Conservation (phyloP, 2,113 vertebrate species). For the Muntiacus muntjak region DNA sequence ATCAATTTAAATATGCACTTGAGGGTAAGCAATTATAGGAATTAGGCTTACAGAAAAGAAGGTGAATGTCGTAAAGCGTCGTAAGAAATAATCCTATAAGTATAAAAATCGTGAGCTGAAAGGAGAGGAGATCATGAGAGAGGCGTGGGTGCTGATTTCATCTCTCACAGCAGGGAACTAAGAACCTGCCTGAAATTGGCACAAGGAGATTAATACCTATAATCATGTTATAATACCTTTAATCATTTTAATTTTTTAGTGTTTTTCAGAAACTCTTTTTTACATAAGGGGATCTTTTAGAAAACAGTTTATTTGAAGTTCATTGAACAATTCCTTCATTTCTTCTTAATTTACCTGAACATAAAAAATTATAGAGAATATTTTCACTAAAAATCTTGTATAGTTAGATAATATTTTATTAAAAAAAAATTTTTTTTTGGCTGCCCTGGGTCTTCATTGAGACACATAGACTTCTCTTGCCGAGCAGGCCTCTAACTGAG, state of each 20-base stretch:
- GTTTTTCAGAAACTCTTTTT: not conserved
- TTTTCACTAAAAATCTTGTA: not conserved
- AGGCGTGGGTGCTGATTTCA: accelerated
- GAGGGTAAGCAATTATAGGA: not conserved
- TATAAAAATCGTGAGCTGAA: not conserved
- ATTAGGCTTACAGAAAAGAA: not conserved
- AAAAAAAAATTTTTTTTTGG: not conserved
- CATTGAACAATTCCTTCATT: not conserved
- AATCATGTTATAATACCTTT: not conserved
- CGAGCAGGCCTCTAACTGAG: not conserved
- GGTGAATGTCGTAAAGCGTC: not conserved
- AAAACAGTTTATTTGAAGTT: not conserved
- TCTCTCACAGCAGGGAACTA: accelerated
- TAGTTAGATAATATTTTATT: not conserved
- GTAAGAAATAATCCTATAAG: not conserved
- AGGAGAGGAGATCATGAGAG: no score
- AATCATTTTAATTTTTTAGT: not conserved
- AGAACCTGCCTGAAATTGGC: not conserved
- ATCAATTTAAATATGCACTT: not conserved
- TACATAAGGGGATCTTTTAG: not conserved
- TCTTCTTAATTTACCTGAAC: not conserved
- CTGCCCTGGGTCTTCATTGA: not conserved
- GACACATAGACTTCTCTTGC: not conserved
- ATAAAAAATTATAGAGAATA: not conserved
- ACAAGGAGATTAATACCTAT: no score